Evolutionary conservation across 2,113 vertebrate species (phyloP).

Genomic region (Struthio camelus): DNA sequence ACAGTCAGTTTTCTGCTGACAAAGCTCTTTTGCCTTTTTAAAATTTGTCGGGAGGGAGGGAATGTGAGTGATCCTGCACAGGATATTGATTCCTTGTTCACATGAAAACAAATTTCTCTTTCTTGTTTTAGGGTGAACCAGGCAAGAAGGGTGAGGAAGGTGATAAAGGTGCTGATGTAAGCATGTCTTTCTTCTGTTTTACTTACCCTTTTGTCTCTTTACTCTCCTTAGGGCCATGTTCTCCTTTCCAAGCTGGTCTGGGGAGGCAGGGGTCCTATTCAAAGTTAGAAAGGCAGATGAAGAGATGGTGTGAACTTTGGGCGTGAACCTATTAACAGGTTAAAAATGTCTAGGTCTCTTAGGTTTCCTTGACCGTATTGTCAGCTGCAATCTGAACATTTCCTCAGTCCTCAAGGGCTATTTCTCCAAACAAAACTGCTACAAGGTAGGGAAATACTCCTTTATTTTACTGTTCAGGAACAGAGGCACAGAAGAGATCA

Average conservation of each 20-base stretch:
- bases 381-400: neutral
- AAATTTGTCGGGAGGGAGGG: neutral
- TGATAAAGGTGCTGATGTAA: slow-evolving; percentile 79
- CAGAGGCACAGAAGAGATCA: neutral
- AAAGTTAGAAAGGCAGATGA: neutral
- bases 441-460: neutral
- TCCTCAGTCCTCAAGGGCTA: neutral
- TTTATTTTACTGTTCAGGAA: neutral
- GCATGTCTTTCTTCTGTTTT: neutral
- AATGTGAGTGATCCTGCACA: neutral
- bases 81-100: neutral
- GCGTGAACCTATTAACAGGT: neutral
- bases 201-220: neutral
- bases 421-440: neutral
- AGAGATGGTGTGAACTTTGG: neutral
- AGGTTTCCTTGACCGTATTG: neutral
- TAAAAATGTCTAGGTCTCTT: neutral
- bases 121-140: slow-evolving; percentile 80
- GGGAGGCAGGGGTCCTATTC: neutral
- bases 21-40: neutral
- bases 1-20: neutral
- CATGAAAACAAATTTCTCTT: neutral
- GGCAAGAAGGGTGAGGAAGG: slow-evolving; percentile 85
- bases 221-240: neutral
- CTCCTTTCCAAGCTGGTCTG: neutral